A percentile compares a stretch with the other conserved stretches of the same genome.
Evolutionary conservation across 2,888 invertebrate genomes (phyloP).

Genomic region (Horisme vitalbata): DNA sequence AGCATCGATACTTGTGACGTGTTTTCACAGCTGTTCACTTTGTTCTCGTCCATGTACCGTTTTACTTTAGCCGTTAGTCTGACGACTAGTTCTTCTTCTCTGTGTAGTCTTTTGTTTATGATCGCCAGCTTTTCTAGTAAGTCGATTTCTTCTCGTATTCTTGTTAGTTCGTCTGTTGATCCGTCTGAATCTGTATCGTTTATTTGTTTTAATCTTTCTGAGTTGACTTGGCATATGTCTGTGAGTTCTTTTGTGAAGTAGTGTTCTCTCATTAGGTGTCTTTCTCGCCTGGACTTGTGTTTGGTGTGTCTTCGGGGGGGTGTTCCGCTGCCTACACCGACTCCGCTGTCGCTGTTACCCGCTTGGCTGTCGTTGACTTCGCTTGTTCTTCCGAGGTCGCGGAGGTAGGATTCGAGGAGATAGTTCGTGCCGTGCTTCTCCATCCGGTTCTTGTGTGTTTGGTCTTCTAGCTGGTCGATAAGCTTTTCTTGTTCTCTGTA

Average conservation of each 20-base stretch:
- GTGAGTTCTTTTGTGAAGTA: slow-evolving; percentile 81
- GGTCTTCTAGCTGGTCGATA: slow-evolving; percentile 90
- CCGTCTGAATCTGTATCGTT: slow-evolving; percentile 77
- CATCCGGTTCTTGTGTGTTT: slow-evolving; percentile 88
- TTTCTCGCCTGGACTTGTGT: slow-evolving; percentile 79
- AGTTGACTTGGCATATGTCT: slow-evolving; percentile 78
- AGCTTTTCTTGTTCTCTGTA: slow-evolving; percentile 88
- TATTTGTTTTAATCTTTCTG: slow-evolving; percentile 71
- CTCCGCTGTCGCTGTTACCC: slow-evolving; percentile 88
- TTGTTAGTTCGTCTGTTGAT: slow-evolving; percentile 78
- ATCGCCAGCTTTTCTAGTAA: slow-evolving; percentile 88
- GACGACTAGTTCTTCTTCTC: slow-evolving; percentile 88
- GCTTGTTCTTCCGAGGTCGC: slow-evolving; percentile 68
- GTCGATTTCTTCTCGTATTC: slow-evolving; percentile 86
- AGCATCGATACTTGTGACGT: slow-evolving; percentile 74
- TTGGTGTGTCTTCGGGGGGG: slow-evolving; percentile 78
- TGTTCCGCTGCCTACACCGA: slow-evolving; percentile 86
- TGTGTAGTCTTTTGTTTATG: slow-evolving; percentile 87
- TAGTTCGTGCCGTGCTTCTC: slow-evolving; percentile 91
- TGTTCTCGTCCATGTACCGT: slow-evolving; percentile 81
- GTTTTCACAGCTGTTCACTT: slow-evolving; percentile 74
- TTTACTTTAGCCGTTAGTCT: slow-evolving; percentile 86
- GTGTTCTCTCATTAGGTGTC: slow-evolving; percentile 79
- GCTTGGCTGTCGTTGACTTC: slow-evolving; percentile 82
- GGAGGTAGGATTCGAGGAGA: slow-evolving; percentile 88